Conservation (phyloP, 92 coral and sea anemone species). For the Pocillopora grandis region DNA sequence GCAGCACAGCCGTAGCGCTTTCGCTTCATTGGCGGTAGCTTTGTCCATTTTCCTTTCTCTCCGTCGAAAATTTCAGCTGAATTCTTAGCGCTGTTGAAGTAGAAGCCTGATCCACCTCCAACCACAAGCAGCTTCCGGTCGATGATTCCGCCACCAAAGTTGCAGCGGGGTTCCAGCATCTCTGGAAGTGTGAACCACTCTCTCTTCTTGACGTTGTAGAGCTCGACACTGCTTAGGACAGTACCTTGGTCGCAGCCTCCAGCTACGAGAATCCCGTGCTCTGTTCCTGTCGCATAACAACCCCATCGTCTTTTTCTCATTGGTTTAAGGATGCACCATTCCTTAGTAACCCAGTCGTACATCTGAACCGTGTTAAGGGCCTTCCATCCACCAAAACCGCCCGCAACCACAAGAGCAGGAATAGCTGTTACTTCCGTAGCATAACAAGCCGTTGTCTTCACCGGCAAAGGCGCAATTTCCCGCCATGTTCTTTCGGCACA, state of each 20-base stretch:
- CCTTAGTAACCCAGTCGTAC: slow-evolving; percentile 76
- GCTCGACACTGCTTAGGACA: slow-evolving; percentile 75
- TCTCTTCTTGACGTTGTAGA: slow-evolving; percentile 67
- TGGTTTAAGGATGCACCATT: slow-evolving; percentile 73
- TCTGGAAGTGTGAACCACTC: slow-evolving; percentile 78
- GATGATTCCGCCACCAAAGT: slow-evolving; percentile 77
- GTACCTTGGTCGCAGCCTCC: slow-evolving; percentile 92
- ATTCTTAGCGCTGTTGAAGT: slow-evolving; percentile 84
- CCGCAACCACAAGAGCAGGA: slow-evolving; percentile 76
- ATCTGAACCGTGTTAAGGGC: slow-evolving; percentile 79
- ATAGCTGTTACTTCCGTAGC: slow-evolving; percentile 66
- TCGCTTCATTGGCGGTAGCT: slow-evolving; percentile 76
- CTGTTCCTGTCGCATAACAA: slow-evolving; percentile 64
- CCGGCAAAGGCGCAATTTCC: slow-evolving; percentile 64
- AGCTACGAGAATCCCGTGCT: slow-evolving; percentile 76
- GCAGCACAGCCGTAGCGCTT: slow-evolving; percentile 87
- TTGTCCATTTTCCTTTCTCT: slow-evolving; percentile 69
- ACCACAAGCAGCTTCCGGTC: slow-evolving; percentile 69
- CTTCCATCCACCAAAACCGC: slow-evolving; percentile 86
- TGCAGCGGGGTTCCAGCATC: slow-evolving; percentile 76
- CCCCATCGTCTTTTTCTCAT: slow-evolving; percentile 92
- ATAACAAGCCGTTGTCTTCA: slow-evolving; percentile 79
- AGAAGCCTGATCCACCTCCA: slow-evolving; percentile 86
- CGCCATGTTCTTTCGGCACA: slow-evolving; percentile 57
- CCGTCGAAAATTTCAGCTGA: slow-evolving; percentile 83